Evolutionary conservation across 1,140 invertebrate genomes (phyloP).

Genomic region (Eufriesea mexicana): DNA sequence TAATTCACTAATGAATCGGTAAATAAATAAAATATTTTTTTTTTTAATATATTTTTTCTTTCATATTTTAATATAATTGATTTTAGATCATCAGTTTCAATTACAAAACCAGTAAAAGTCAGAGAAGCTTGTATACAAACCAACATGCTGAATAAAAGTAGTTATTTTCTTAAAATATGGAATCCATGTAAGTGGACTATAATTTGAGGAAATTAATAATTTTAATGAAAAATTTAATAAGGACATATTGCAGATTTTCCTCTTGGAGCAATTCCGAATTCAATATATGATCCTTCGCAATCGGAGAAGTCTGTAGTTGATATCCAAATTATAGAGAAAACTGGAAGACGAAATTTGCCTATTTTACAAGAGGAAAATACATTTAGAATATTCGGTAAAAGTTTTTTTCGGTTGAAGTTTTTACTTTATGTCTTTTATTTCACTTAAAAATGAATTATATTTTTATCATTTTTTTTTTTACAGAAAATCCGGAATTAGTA

Average conservation of each 20-base stretch:
- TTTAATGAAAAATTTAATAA: conserved; percentile 30
- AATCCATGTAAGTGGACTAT: conserved; percentile 44
- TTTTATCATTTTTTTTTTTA: conserved; percentile 35
- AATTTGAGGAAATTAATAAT: conserved; percentile 15
- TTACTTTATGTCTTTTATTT: not conserved
- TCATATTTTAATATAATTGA: too few species aligned
- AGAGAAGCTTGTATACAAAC: conserved; percentile 63
- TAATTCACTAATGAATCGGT: conserved; percentile 21
- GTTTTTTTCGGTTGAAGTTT: not conserved
- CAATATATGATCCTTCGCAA: conserved; percentile 70
- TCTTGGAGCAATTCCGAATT: conserved; percentile 71
- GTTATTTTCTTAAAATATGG: conserved; percentile 46
- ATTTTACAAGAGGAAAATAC: conserved; percentile 78
- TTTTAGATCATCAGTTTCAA: conserved; percentile 9
- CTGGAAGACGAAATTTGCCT: conserved; percentile 76
- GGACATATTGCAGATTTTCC: conserved; percentile 68
- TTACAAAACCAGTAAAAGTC: conserved; percentile 41
- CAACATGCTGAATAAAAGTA: conserved; percentile 35
- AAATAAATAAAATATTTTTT: not conserved
- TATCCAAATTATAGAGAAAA: conserved; percentile 75
- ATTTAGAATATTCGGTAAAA: conserved; percentile 77
- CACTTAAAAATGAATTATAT: conserved; percentile 11
- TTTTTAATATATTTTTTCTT: not conserved
- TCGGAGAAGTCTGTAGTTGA: conserved; percentile 77
- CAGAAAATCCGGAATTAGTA: conserved; percentile 79